A percentile compares a stretch with the other conserved stretches of the same genome.
Evolutionary conservation across 64 coral and sea anemone species (phyloP).

Genomic region (Porites australiensis): DNA sequence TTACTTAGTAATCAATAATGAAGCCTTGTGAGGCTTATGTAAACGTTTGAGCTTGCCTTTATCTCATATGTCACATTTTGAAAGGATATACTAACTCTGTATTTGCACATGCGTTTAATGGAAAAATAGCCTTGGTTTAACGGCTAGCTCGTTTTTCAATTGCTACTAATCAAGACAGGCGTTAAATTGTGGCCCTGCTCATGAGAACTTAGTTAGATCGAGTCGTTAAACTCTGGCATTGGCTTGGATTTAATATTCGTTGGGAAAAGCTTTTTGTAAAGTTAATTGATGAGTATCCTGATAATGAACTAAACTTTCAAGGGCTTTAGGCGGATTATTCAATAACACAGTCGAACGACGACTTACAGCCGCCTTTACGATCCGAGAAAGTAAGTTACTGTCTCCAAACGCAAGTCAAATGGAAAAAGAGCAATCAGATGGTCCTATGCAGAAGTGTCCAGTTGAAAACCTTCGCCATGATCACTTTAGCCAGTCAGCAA

Average conservation of each 20-base stretch:
- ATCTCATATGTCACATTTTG: not conserved
- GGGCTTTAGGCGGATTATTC: not conserved
- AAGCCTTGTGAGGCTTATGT: not conserved
- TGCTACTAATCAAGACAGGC: too few relatives aligned
- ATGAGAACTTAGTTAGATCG: not conserved
- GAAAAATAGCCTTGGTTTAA: conserved; percentile 1
- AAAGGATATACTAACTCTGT: not conserved
- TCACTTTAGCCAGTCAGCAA: not conserved
- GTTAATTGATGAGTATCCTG: not conserved
- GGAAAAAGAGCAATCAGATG: not conserved
- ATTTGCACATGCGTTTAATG: not conserved
- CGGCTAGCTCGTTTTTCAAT: not conserved
- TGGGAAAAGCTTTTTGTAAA: not conserved
- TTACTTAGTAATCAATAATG: not conserved
- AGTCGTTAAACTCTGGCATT: too few relatives aligned
- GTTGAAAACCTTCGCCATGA: not conserved
- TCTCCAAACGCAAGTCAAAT: not conserved
- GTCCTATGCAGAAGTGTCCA: not conserved
- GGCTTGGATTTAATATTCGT: not conserved
- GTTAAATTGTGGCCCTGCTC: not conserved
- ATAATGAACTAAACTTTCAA: not conserved
- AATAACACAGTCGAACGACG: not conserved
- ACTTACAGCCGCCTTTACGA: not conserved
- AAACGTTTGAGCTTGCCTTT: not conserved
- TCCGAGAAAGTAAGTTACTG: not conserved